phyloP scores from a whole-genome alignment of 1,140 invertebrate species.

The Drosophila erecta region DNA sequence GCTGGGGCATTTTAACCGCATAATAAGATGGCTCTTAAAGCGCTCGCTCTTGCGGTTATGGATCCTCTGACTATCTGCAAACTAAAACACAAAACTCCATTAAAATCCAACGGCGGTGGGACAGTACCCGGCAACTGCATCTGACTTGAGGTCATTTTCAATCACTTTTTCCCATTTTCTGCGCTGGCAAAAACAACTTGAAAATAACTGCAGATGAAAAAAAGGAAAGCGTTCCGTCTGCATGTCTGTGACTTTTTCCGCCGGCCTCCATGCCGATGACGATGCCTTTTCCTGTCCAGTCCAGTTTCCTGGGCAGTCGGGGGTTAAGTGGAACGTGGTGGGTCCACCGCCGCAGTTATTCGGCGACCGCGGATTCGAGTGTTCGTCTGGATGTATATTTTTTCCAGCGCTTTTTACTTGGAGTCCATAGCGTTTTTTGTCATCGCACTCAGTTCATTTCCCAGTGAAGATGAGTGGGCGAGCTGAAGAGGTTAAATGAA shows the following conservation, averaged over 20 bases:
- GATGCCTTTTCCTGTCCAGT: slow-evolving; percentile 30
- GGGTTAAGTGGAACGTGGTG: slow-evolving; percentile 14
- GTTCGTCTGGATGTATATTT: slow-evolving; percentile 53
- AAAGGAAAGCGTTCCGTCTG: slow-evolving; percentile 37
- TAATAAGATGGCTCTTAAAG: slow-evolving; percentile 6
- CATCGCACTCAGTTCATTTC: slow-evolving; percentile 67
- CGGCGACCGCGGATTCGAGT: slow-evolving; percentile 70
- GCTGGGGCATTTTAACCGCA: not conserved
- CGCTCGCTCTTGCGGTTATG: slow-evolving; percentile 29
- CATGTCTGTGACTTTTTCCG: slow-evolving; percentile 60
- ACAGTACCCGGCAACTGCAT: slow-evolving; percentile 60
- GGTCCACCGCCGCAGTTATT: slow-evolving; percentile 19
- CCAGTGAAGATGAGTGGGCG: slow-evolving; percentile 65
- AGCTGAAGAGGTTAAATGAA: slow-evolving; percentile 43
- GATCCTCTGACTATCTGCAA: slow-evolving; percentile 18
- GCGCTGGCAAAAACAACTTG: slow-evolving; percentile 54
- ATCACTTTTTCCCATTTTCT: slow-evolving; percentile 78
- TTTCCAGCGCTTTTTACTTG: slow-evolving; percentile 20
- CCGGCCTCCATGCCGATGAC: slow-evolving; percentile 18
- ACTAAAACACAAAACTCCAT: slow-evolving; percentile 66
- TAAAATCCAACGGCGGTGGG: slow-evolving; percentile 60
- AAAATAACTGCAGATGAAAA: slow-evolving; percentile 54
- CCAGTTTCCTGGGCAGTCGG: not conserved
- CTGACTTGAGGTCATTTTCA: slow-evolving; percentile 82
- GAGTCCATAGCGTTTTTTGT: slow-evolving; percentile 19